Percentiles rank a stretch among this genome's conserved stretches.
phyloP scores from a whole-genome alignment of 2,888 invertebrate genomes.

The Melieria omissa region DNA sequence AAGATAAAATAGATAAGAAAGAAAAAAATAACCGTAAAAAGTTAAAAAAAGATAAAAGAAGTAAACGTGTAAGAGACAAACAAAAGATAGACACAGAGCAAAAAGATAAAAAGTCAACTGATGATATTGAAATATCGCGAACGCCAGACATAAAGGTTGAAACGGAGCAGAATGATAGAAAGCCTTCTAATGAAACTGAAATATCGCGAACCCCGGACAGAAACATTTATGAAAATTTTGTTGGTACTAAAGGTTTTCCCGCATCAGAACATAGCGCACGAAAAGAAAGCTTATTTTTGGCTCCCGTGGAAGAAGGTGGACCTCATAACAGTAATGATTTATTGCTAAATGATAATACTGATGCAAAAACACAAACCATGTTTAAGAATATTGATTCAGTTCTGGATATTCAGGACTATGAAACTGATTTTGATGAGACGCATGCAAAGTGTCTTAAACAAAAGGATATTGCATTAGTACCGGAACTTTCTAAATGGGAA shows the following conservation, averaged over 20 bases:
- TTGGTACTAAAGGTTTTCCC: background rate
- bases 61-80: constrained; percentile 43
- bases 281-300: background rate
- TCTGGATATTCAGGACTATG: constrained; percentile 58
- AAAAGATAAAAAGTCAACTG: constrained; percentile 31
- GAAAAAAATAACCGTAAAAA: constrained; percentile 33
- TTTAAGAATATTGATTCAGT: constrained; percentile 58
- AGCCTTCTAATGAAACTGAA: constrained; percentile 39
- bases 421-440: constrained; percentile 52
- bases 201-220: constrained; percentile 42
- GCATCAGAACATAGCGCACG: constrained; percentile 5
- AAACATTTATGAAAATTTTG: constrained; percentile 23
- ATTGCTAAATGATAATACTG: too few relatives aligned
- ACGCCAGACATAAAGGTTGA: constrained; percentile 15
- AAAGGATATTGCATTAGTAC: constrained; percentile 64
- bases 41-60: constrained; percentile 53
- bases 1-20: constrained; percentile 50
- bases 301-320: constrained; percentile 20
- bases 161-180: constrained; percentile 33
- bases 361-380: constrained; percentile 15
- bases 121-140: constrained; percentile 31
- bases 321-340: background rate
- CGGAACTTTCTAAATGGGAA: constrained; percentile 91
- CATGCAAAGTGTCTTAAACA: constrained; percentile 42
- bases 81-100: constrained; percentile 36